Evolutionary conservation across 2,888 invertebrate species (phyloP).

Genomic region (Trichopoda pennipes): DNA sequence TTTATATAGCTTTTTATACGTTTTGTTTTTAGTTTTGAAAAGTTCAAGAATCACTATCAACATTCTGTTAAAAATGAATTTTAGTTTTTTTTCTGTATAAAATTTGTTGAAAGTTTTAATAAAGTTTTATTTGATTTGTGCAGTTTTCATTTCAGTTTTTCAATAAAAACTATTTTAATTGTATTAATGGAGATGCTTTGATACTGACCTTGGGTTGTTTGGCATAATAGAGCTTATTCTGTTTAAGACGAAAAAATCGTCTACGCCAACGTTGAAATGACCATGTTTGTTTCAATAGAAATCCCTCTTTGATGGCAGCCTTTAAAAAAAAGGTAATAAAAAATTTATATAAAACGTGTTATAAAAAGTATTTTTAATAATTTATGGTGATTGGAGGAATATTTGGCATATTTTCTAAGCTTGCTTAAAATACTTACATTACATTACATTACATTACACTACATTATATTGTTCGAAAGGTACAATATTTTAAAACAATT

Average conservation of each 20-base stretch:
- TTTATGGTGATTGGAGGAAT: too few relatives aligned
- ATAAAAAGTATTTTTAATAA: too few relatives aligned
- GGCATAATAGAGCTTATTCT: conserved; percentile 91
- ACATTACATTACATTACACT: too few relatives aligned
- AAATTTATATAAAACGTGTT: too few relatives aligned
- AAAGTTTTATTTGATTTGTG: conserved; percentile 32
- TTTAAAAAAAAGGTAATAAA: conserved; percentile 72
- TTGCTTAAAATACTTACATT: too few relatives aligned
- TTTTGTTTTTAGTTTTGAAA: too few relatives aligned
- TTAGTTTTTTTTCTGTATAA: conserved; percentile 12
- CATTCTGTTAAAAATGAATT: too few relatives aligned
- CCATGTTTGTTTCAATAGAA: conserved; percentile 92
- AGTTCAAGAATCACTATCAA: too few relatives aligned
- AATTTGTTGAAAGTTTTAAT: conserved; percentile 8
- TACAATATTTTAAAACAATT: too few relatives aligned
- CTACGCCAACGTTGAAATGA: conserved; percentile 93
- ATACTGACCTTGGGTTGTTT: conserved; percentile 90
- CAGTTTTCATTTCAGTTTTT: conserved; percentile 18
- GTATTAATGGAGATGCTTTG: neutral
- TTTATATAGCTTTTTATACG: too few relatives aligned
- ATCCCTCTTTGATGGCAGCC: conserved; percentile 88
- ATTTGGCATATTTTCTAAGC: too few relatives aligned
- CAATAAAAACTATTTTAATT: neutral
- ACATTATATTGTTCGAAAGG: too few relatives aligned
- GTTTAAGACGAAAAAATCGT: conserved; percentile 91